Conservation (phyloP, 2,113 vertebrate species). For the Antechinus stuartii region DNA sequence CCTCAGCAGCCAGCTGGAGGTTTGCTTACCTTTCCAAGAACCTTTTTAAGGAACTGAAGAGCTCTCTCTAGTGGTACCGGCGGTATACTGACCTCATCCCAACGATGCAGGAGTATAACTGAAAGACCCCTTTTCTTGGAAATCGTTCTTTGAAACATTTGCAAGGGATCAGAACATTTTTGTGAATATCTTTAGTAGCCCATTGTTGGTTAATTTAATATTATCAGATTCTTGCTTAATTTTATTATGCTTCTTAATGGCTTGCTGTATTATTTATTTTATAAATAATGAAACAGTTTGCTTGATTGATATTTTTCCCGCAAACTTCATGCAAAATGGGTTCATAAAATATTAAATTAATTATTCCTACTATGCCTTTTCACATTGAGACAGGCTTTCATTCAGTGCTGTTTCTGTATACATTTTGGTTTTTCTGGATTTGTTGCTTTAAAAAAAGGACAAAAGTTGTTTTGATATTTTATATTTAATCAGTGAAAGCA, state of each 20-base stretch:
- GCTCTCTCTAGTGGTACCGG: conserved; percentile 88
- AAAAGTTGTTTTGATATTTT: conserved; percentile 30
- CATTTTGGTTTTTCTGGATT: conserved; percentile 72
- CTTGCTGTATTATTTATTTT: conserved; percentile 85
- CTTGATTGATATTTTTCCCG: conserved; percentile 78
- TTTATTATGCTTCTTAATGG: conserved; percentile 83
- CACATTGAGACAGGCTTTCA: conserved; percentile 76
- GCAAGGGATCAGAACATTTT: conserved; percentile 59
- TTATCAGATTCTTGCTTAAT: conserved; percentile 86
- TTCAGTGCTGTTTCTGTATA: conserved; percentile 55
- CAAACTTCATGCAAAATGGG: conserved; percentile 77
- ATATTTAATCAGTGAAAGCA: conserved; percentile 59
- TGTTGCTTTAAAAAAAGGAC: conserved; percentile 45
- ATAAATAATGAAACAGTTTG: conserved; percentile 84
- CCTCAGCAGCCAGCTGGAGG: conserved; percentile 58
- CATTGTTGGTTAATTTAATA: conserved; percentile 84
- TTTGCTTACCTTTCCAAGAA: conserved; percentile 74
- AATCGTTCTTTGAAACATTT: conserved; percentile 65
- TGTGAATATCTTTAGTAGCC: conserved; percentile 77
- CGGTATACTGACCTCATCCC: conserved; percentile 70
- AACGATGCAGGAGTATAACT: background rate
- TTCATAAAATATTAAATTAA: conserved; percentile 88
- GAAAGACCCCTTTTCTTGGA: conserved; percentile 51
- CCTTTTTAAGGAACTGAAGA: conserved; percentile 87
- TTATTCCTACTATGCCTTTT: conserved; percentile 80